Evolutionary conservation across 2,888 invertebrate species (phyloP).

Genomic region (Morpho deidamia): DNA sequence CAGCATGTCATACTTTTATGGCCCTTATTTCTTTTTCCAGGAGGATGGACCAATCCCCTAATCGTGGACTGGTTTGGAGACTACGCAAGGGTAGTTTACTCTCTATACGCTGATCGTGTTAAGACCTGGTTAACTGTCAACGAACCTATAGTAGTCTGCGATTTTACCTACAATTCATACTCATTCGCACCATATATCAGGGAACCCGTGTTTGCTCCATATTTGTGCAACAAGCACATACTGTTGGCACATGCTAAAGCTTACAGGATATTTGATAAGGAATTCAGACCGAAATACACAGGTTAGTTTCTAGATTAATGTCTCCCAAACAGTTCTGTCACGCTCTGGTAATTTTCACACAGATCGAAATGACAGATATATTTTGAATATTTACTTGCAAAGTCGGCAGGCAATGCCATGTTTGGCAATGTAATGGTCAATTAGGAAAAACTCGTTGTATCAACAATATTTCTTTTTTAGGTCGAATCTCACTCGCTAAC

Average conservation of each 20-base stretch:
- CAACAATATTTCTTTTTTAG: background rate
- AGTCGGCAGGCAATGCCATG: no score
- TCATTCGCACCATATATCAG: constrained; percentile 42
- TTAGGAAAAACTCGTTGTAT: no score
- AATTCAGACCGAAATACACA: constrained; percentile 61
- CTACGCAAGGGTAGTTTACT: constrained; percentile 43
- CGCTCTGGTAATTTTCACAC: no score
- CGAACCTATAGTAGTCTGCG: constrained; percentile 60
- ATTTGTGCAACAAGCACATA: constrained; percentile 74
- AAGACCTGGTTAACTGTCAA: constrained; percentile 80
- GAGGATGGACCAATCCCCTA: constrained; percentile 81
- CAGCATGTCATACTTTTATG: no score
- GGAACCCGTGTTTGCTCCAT: constrained; percentile 59
- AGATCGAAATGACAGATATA: no score
- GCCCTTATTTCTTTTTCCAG: constrained; percentile 30
- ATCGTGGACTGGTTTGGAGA: constrained; percentile 42
- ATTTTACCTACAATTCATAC: constrained; percentile 45
- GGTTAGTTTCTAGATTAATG: constrained; percentile 41
- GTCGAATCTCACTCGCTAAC: constrained; percentile 22
- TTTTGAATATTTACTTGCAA: background rate
- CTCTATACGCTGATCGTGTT: constrained; percentile 77
- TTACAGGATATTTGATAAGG: constrained; percentile 71
- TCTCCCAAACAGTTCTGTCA: background rate
- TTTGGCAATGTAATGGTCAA: no score
- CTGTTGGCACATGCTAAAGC: constrained; percentile 79